Conservation (phyloP, 2,888 invertebrate species). For the Melieria omissa region DNA sequence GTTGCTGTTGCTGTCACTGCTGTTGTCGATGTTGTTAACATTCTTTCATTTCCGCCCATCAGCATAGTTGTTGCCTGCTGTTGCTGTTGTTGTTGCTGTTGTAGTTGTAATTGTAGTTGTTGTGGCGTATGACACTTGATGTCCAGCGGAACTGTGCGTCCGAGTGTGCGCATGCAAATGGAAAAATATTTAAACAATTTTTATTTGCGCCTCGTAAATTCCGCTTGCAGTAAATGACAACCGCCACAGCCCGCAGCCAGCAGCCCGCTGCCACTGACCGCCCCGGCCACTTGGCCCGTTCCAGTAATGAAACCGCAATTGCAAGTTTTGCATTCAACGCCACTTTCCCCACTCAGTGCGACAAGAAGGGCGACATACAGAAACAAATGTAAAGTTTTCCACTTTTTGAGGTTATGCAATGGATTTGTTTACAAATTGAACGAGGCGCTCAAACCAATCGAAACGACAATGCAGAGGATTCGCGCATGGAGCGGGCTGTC, state of each 20-base stretch:
- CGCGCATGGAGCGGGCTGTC: background rate
- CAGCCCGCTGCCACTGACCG: background rate
- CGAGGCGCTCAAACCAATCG: conserved; percentile 15
- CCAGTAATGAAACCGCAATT: conserved; percentile 36
- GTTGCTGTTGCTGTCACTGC: conserved; percentile 49
- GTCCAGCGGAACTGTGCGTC: conserved; percentile 62
- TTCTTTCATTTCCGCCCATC: conserved; percentile 66
- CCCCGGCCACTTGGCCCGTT: too few relatives aligned
- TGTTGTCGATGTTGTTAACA: conserved; percentile 65
- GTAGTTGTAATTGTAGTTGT: conserved; percentile 52
- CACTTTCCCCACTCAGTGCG: conserved; percentile 20
- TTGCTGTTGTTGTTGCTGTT: conserved; percentile 49
- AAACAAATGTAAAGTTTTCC: background rate
- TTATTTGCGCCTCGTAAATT: conserved; percentile 51
- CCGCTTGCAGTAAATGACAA: conserved; percentile 39
- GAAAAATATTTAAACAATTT: conserved; percentile 35
- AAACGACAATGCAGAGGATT: background rate
- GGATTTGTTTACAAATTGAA: conserved; percentile 39
- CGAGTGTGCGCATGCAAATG: conserved; percentile 34
- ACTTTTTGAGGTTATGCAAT: conserved; percentile 41
- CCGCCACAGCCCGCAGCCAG: conserved; percentile 31
- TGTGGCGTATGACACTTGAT: conserved; percentile 64
- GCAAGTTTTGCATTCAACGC: conserved; percentile 38
- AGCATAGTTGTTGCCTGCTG: conserved; percentile 57
- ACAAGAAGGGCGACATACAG: background rate